Evolutionary conservation across 2,113 vertebrate species (phyloP), one percentile per base, ranked within the genome.

Genomic region (Excalfactoria chinensis): DNA sequence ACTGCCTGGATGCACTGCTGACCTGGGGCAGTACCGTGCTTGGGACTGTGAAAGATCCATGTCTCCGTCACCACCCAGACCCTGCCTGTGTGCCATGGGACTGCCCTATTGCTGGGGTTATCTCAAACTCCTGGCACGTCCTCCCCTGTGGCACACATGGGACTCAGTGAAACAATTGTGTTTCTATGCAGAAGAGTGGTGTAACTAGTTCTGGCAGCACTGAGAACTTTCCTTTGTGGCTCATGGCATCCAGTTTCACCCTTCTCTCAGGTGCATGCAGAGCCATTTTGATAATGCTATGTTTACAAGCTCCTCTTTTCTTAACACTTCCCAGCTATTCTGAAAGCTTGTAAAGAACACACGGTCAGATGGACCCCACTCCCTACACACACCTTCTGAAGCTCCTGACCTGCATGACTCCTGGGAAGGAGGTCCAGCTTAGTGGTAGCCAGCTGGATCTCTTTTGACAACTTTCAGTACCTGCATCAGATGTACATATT

Each of bases 71-170:
- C 13, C 40, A 35, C 19, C 41, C 18, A 26, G 26, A 2, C 11
- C 44, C 26, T 68, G 10, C 8, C 6, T 0, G 3, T 6, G 1
- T 51, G 30, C 64, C 43, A 35, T 7, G 37, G 37, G 64, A 40
- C 56, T 63, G 22, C 18, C 34, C 32, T 55, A 17, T 34, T 86
- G 20, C 32, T 89, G 67, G 66, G 5, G 26, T 20, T 79, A 10
- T 58, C 0, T 3, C 9, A 28, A 30, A 20, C 37, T 92, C 60
- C 49, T 48, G 51, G 30, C 7, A 68, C 16, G 44, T 82, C 22
- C 30, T 75, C 3, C 20, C 23, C 43, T 23, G 30, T 0, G 5
- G 22, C 40, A 58, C 3, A 3, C 16, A 7, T 0, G 3, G 30
- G 30, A 10, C 48, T 56, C 56, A 20, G 19, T 66, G 48, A 58